Evolutionary conservation across 2,888 invertebrate genomes (phyloP).

Genomic region (Mesodorylaimus sp.): DNA sequence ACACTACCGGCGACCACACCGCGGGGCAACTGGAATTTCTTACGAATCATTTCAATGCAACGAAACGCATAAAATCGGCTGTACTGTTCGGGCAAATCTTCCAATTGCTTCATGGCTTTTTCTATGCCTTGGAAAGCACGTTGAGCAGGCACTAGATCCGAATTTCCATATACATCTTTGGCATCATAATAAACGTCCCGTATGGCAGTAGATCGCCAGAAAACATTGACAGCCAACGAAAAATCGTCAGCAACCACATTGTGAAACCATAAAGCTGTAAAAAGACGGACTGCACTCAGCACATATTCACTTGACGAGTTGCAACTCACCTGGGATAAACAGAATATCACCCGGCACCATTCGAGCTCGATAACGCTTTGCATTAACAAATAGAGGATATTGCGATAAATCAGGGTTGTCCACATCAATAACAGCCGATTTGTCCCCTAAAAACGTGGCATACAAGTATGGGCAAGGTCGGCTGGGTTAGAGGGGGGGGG

Average conservation of each 20-base stretch:
- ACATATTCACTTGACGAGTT: too few relatives aligned
- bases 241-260: constrained; percentile 37
- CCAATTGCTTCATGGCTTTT: constrained; percentile 34
- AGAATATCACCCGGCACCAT: constrained; percentile 38
- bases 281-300: background rate
- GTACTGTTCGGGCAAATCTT: constrained; percentile 35
- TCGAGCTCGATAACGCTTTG: constrained; percentile 30
- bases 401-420: constrained; percentile 34
- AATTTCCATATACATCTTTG: constrained; percentile 41
- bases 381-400: constrained; percentile 35
- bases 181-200: constrained; percentile 35
- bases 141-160: constrained; percentile 37
- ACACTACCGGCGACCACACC: too few relatives aligned
- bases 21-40: background rate
- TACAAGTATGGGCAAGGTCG: too few relatives aligned
- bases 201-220: constrained; percentile 40
- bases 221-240: constrained; percentile 40
- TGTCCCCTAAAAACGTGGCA: constrained; percentile 32
- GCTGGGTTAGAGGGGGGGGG: too few relatives aligned
- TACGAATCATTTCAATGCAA: constrained; percentile 30
- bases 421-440: constrained; percentile 38
- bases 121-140: constrained; percentile 35
- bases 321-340: constrained; percentile 36
- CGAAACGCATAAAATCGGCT: constrained; percentile 36
- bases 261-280: constrained; percentile 41